Base-by-base conservation (phyloP, 2,113 vertebrate species). In the Zosterops japonicus region DNA sequence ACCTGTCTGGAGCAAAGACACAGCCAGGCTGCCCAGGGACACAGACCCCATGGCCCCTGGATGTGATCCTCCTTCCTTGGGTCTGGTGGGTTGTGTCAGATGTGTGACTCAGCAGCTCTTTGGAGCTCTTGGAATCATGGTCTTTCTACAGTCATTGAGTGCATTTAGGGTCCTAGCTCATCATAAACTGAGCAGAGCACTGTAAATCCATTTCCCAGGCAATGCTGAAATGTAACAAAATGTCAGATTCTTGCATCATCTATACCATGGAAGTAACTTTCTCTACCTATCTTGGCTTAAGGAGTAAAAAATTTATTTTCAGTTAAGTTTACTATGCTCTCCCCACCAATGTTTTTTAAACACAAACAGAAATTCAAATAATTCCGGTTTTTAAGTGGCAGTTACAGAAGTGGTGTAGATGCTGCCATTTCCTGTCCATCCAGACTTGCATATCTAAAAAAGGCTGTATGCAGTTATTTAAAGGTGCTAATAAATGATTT, bases 341-440 rank as follows among this genome's bases (percentile, higher is more conserved):
- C 5, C 6, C 3, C 2, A 1, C 3, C 2, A 2, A 3, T 1
- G 1, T 5, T 24, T 90, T 87, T 77, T 14, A 7, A 71, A 47
- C 4, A 63, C 6, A 81, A 64, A 33, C 1, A 83, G 14, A 60
- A 91, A 81, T 69, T 76, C 7, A 33, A 55, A 72, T 9, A 82
- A 36, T 35, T 14, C 5, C 3, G 29, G 3, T 76, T 85, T 94
- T 81, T 39, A 57, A 65, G 20, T 25, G 47, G 90, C 74, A 65
- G 47, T 74, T 33, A 19, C 14, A 65, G 31, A 84, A 84, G 10
- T 24, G 19, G 4, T 33, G 22, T 36, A 60, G 24, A 33, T 41
- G 11, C 13, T 41, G 12, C 12, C 7, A 18, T 11, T 82, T 60
- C 15, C 41, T 42, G 31, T 36, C 23, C 41, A 25, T 42, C 33